These are phyloP conservation scores for Edolisoma coerulescens DNA, from an alignment of 2,113 vertebrate genomes.

Conservation along the genomic window DNA sequence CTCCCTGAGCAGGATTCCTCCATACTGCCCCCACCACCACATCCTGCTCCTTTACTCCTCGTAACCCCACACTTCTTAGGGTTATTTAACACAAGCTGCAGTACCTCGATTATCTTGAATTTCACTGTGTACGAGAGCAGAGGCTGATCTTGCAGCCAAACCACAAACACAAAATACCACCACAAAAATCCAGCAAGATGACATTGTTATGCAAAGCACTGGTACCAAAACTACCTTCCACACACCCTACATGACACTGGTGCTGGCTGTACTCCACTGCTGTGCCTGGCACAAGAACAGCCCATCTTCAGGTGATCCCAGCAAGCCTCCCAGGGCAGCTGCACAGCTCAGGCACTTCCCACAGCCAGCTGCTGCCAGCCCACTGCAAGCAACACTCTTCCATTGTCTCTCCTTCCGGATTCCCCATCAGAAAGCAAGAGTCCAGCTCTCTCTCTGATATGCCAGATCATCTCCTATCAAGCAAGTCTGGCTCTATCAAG, in stretches of 20 bases:
- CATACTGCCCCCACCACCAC: not conserved
- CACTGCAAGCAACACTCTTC: not conserved
- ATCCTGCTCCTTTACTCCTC: not conserved
- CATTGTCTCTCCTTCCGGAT: not conserved
- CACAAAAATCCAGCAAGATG: not conserved
- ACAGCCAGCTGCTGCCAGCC: conserved; percentile 6
- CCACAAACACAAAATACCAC: not conserved
- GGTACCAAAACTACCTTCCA: not conserved
- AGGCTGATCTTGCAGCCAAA: not conserved
- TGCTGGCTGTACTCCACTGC: not conserved
- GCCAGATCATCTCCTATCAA: not conserved
- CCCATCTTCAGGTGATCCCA: not conserved
- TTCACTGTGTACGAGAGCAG: not conserved
- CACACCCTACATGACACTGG: not conserved
- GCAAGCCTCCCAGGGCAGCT: not conserved
- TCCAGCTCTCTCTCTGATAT: not conserved
- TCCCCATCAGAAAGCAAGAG: not conserved
- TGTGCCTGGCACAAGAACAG: not conserved
- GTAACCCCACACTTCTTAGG: not conserved
- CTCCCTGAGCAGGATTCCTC: not conserved
- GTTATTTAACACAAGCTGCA: not conserved
- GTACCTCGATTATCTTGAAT: not conserved
- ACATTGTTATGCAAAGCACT: not conserved
- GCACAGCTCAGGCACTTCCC: conserved; percentile 10
- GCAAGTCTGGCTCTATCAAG: conserved; percentile 11